A percentile compares a stretch with the other conserved stretches of the same genome.
Evolutionary conservation across 2,113 vertebrate species (phyloP).

Genomic region (Pedionomus torquatus): DNA sequence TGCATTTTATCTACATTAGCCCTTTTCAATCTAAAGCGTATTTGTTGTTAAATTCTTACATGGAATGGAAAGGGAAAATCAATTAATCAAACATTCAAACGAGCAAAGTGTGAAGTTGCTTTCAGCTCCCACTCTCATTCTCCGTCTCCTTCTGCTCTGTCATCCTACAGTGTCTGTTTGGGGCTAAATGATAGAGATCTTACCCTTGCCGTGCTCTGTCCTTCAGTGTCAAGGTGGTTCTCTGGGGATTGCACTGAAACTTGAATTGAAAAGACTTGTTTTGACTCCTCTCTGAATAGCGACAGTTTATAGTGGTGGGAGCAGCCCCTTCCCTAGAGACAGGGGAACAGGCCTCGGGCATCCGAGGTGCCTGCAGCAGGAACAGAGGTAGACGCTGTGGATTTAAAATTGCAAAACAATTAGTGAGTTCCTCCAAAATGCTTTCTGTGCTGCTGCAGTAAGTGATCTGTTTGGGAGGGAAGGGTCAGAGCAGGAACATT

Average conservation of each 20-base stretch:
- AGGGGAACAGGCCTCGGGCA: neutral
- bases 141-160: constrained; percentile 49
- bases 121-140: constrained; percentile 46
- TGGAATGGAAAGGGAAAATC: neutral
- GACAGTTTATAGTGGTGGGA: neutral
- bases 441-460: neutral
- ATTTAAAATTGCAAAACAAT: neutral
- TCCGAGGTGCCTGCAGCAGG: neutral
- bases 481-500: neutral
- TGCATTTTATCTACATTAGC: neutral
- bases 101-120: constrained; percentile 23
- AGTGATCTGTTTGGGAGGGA: neutral
- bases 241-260: neutral
- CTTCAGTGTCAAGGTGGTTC: neutral
- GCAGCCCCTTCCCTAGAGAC: neutral
- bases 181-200: constrained; percentile 25
- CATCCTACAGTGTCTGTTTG: constrained; percentile 60
- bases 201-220: constrained; percentile 16
- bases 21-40: constrained; percentile 8
- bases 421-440: neutral
- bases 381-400: neutral
- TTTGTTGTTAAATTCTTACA: neutral
- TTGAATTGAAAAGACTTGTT: neutral
- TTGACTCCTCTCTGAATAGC: constrained; percentile 56
- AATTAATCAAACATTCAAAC: neutral